Conservation (phyloP, 1,140 invertebrate species). For the Lasioglossum baleicum region DNA sequence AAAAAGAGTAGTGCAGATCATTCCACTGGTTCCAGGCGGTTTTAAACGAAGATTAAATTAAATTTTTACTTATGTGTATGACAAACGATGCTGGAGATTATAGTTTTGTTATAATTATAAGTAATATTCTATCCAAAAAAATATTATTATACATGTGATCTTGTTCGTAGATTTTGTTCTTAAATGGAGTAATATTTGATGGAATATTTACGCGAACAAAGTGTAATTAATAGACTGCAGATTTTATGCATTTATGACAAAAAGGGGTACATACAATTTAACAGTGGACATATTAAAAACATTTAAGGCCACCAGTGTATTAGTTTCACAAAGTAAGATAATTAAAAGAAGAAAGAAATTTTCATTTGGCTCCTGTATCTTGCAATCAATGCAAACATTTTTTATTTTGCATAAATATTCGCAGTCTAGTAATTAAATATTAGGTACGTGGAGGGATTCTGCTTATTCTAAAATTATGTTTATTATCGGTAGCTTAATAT, state of each 20-base stretch:
- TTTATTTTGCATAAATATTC: too few species aligned
- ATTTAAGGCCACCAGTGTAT: too few species aligned
- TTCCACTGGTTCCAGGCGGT: background rate
- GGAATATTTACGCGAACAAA: too few species aligned
- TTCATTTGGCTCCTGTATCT: too few species aligned
- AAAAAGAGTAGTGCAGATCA: constrained; percentile 37
- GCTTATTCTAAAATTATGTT: background rate
- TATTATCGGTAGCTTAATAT: background rate
- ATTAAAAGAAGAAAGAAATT: too few species aligned
- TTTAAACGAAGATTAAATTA: background rate
- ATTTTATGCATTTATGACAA: too few species aligned
- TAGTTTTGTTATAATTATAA: background rate
- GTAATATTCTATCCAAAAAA: background rate
- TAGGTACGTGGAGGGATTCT: constrained; percentile 7
- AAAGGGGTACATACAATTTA: too few species aligned
- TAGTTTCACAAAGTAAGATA: too few species aligned
- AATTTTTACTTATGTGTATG: background rate
- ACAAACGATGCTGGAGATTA: background rate
- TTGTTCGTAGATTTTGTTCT: background rate
- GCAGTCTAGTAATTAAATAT: background rate
- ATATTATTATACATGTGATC: background rate
- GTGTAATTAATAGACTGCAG: background rate
- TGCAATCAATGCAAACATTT: too few species aligned
- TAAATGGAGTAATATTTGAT: background rate
- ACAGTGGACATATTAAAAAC: too few species aligned